A percentile compares a stretch with the other conserved stretches of the same genome.
phyloP scores from a whole-genome alignment of 1,140 invertebrate genomes.

The Pteromalus puparum region DNA sequence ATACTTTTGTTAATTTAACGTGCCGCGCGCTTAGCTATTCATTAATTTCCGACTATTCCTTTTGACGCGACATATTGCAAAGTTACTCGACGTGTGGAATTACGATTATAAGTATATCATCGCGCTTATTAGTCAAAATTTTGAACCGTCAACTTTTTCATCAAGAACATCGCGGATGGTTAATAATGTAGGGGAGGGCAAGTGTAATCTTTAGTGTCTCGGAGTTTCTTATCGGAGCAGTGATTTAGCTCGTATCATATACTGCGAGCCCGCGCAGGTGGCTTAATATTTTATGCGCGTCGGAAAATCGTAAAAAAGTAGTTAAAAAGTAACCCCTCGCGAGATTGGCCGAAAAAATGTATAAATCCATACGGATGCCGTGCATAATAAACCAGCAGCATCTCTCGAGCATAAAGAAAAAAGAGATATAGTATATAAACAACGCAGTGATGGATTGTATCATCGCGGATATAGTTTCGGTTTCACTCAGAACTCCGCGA shows the following conservation, averaged over 20 bases:
- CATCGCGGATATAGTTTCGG: too few species aligned
- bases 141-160: not conserved
- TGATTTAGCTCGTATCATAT: too few species aligned
- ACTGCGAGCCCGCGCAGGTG: too few species aligned
- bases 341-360: not conserved
- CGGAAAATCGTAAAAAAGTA: constrained; percentile 1
- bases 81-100: too few species aligned
- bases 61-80: not conserved
- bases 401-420: too few species aligned
- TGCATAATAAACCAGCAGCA: not conserved
- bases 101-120: too few species aligned
- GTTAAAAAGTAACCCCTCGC: not conserved
- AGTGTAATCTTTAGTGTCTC: not conserved
- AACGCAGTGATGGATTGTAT: too few species aligned
- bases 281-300: not conserved
- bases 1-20: not conserved
- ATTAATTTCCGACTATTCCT: not conserved
- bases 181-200: not conserved
- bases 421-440: too few species aligned
- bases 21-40: not conserved
- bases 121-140: too few species aligned
- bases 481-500: too few species aligned
- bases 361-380: too few species aligned
- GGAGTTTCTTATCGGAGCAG: not conserved
- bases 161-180: not conserved